Base-by-base conservation (phyloP, 2,113 vertebrate species). In the Pionites leucogaster region DNA sequence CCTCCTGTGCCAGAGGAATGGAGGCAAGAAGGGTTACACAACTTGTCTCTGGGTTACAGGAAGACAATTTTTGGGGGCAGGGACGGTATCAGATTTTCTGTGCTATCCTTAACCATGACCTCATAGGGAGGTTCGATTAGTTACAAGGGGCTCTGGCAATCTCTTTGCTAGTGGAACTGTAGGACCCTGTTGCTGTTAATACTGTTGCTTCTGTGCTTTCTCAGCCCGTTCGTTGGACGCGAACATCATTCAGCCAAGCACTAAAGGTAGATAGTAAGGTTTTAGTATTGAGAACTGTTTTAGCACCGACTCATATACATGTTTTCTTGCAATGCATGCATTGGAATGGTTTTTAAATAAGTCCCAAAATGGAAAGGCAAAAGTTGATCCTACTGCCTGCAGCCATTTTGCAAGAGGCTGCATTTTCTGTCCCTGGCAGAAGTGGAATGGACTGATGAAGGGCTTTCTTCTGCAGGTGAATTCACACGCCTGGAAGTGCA, bases 251-350 rank as follows among this genome's bases (percentile, higher is more conserved):
- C 44, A 74, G 49, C 50, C 57, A 17, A 78, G 55, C 24, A 4
- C 42, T 87, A 4, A 13, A 15, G 12, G 19, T 33, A 10, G 22
- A 17, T 7, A 10, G 17, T 19, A 33, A 63, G 52, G 50, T 68
- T 88, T 78, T 79, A 13, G 41, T 41, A 28, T 29, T 25, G 46
- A 41, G 16, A 13, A 67, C 37, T 82, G 0, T 52, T 70, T 80
- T 41, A 70, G 23, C 55, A 71, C 31, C 0, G 2, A 1, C n/a
- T 75, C 2, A 0, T 22, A 10, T 8, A 24, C 13, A 10, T 35
- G 9, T 59, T 59, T 59, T 47, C 31, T 39, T 87, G 47, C 15
- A 16, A 29, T 53, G 50, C 10, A 12, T 47, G 44, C 25, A 14
- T 16, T 62, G 39, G 46, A 53, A 72, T 5, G 2, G 2, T 31